Base-by-base conservation (phyloP, 2,888 invertebrate genomes). In the Nasonia oneida region DNA sequence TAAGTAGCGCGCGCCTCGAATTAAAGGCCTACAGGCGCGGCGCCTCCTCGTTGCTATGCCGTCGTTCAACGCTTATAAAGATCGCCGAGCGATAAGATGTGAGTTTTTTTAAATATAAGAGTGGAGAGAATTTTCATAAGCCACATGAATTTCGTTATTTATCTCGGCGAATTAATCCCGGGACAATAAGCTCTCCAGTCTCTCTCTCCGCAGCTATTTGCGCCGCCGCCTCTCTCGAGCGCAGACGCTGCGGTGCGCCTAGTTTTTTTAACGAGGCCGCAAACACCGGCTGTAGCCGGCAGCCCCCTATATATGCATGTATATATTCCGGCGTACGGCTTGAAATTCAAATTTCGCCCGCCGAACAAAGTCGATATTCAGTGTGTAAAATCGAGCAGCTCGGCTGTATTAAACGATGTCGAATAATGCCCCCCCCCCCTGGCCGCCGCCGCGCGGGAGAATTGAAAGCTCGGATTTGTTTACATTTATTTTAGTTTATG, bases 401-500 rank as follows among this genome's bases (percentile, higher is more conserved):
- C 64, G 77, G 77, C 71, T 87, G 85, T 86, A 87, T 85, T 87
- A 88, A 88, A 84, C 87, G 86, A 47, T 29, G 71, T 79, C 57
- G 78, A 86, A 87, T 88, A 89, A 88, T 89, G 87, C 85, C 3
- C 6, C 8, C 0, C 10, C 47, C 47, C 42, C 42, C 42, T 87
- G 37, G 37, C 88, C 84, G 76, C 78, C 76, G 18, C 57, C 57
- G 53, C n/a, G 70, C 73, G 83, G 84, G 73, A 50, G 84, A 85
- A 88, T 88, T 84, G 85, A 89, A 88, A 86, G 83, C 87, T 85
- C 87, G 71, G 67, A 73, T 86, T 85, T 79, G 78, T 42, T 47
- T 50, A 47, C 10, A 76, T 61, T 73, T 87, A 37, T 61, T 50
- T 76, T 37, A 37, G 70, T 85, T 47, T 37, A 15, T 70, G 18